A percentile compares a stretch with the other conserved stretches of the same genome.
Conservation (phyloP, 2,113 vertebrate species). For the Cygnus buccinator region DNA sequence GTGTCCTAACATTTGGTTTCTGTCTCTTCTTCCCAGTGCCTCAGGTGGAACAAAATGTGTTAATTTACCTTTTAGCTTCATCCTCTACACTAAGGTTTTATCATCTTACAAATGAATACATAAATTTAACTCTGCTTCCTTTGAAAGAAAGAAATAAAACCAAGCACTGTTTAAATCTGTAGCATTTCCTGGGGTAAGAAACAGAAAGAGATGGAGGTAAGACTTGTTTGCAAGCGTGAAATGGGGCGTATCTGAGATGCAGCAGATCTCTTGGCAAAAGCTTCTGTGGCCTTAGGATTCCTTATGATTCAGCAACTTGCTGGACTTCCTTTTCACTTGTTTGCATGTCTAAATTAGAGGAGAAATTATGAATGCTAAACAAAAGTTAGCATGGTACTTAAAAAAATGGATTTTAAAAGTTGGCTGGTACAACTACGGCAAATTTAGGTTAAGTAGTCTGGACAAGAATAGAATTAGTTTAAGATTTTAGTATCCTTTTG, state of each 20-base stretch:
- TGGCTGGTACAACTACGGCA: not conserved
- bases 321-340: not conserved
- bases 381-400: not conserved
- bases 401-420: conserved; percentile 3
- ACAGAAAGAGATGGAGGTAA: rapidly evolving
- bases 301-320: not conserved
- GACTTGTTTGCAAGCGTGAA: not conserved
- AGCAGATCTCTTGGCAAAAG: not conserved
- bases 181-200: not conserved
- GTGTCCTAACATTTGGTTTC: conserved; percentile 8
- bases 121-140: not conserved
- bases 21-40: not conserved
- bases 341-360: not conserved
- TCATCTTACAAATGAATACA: not conserved
- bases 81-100: not conserved
- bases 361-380: not conserved
- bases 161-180: not conserved
- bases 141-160: not conserved
- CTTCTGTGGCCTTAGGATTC: not conserved
- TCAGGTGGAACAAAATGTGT: not conserved
- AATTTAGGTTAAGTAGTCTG: conserved; percentile 16
- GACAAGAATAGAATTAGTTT: not conserved
- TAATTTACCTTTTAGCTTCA: not conserved
- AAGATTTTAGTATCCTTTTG: not conserved
- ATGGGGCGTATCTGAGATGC: not conserved